Conservation (phyloP, 2,797 vertebrate species). For the Myotis vivesi region DNA sequence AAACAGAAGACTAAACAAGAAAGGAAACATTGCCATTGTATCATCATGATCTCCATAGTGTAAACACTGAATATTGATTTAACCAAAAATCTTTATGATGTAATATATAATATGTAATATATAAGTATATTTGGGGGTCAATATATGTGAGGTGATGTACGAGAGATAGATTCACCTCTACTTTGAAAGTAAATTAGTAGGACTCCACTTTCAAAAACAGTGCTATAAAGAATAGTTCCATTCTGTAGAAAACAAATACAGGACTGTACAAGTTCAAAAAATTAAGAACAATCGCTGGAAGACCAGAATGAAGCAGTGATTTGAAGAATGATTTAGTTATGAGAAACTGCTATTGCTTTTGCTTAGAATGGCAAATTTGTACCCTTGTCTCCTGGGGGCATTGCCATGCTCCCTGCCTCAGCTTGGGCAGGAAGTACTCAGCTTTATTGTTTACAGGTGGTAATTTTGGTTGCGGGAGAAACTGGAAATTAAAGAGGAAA, state of each 20-base stretch:
- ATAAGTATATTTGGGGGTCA: background rate
- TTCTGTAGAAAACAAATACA: background rate
- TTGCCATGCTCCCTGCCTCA: background rate
- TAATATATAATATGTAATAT: background rate
- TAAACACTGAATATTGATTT: background rate
- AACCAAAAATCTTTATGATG: background rate
- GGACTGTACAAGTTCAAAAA: background rate
- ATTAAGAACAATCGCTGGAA: background rate
- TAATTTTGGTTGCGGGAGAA: background rate
- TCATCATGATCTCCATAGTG: background rate
- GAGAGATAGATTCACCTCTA: background rate
- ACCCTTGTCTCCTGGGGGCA: background rate
- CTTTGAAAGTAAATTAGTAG: background rate
- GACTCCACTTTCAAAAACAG: background rate
- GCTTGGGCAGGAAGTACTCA: background rate
- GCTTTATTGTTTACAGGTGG: background rate
- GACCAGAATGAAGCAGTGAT: background rate
- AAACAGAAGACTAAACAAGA: background rate
- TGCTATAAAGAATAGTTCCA: background rate
- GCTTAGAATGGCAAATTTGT: background rate
- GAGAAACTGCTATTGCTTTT: background rate
- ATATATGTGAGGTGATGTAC: background rate
- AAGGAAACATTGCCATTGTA: background rate
- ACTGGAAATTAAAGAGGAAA: conserved; percentile 18
- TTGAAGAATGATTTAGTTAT: background rate